phyloP scores from a whole-genome alignment of 2,888 invertebrate genomes.

The Cactoblastis cactorum region DNA sequence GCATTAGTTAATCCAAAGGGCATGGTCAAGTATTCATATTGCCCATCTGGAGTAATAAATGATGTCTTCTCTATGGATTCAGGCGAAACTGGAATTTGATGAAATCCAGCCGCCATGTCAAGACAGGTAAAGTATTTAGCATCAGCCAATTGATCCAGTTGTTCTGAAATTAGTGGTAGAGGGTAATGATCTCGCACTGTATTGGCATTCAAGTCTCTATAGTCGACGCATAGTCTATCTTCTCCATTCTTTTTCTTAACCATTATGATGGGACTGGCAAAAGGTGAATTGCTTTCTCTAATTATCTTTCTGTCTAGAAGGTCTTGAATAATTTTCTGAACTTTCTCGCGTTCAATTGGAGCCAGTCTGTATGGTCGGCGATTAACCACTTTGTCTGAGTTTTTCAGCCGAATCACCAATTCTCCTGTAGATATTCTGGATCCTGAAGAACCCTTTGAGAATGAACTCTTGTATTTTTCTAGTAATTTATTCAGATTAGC shows the following conservation, averaged over 20 bases:
- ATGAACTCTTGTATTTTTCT: no score
- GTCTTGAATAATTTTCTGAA: constrained; percentile 17
- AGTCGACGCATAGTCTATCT: constrained; percentile 25
- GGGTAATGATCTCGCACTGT: constrained; percentile 19
- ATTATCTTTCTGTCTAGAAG: constrained; percentile 12
- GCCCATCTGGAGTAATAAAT: no score
- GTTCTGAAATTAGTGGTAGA: constrained; percentile 17
- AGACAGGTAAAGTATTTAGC: constrained; percentile 10
- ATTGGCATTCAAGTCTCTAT: constrained; percentile 21
- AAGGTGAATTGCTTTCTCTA: constrained; percentile 23
- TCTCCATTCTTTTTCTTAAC: constrained; percentile 28
- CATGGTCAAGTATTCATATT: constrained; percentile 13
- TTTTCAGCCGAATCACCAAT: not conserved
- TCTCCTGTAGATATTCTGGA: not conserved
- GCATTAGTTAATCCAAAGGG: constrained; percentile 17
- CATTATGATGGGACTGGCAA: constrained; percentile 24
- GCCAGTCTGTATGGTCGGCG: not conserved
- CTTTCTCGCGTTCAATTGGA: constrained; percentile 9
- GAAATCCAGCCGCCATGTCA: constrained; percentile 16
- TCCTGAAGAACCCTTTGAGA: not conserved
- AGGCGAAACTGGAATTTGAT: no score
- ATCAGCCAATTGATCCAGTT: constrained; percentile 14
- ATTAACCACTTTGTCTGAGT: not conserved
- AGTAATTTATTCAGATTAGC: no score
- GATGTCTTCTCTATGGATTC: no score